phyloP scores from a whole-genome alignment of 2,113 vertebrate genomes.

The Columba janthina region DNA sequence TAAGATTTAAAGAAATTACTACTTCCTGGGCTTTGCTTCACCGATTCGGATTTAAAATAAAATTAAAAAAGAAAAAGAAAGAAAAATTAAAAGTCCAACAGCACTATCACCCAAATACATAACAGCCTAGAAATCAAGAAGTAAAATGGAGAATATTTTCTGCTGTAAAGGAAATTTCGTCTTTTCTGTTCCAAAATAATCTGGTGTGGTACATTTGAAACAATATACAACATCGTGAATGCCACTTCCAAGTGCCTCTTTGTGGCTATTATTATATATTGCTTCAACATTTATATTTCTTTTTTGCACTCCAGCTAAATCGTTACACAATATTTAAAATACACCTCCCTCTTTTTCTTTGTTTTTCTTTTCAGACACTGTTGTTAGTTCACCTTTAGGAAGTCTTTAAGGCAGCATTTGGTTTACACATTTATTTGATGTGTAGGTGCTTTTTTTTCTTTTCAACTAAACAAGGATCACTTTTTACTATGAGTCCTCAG shows the following conservation, averaged over 20 bases:
- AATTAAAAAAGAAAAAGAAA: background rate
- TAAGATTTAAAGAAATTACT: constrained; percentile 64
- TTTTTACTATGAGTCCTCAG: background rate
- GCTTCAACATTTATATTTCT: background rate
- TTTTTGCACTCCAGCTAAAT: constrained; percentile 47
- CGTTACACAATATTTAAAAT: background rate
- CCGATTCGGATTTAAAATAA: constrained; percentile 21
- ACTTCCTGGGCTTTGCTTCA: constrained; percentile 13
- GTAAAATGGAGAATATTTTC: constrained; percentile 47
- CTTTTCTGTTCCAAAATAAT: constrained; percentile 24
- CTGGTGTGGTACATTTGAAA: constrained; percentile 3
- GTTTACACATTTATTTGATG: background rate
- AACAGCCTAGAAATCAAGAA: constrained; percentile 40
- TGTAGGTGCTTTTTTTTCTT: background rate
- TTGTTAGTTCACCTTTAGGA: background rate
- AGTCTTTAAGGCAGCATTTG: background rate
- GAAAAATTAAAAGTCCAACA: background rate
- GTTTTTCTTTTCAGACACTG: background rate
- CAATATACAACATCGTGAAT: background rate
- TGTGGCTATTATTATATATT: constrained; percentile 14
- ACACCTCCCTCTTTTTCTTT: background rate
- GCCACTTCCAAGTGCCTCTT: constrained; percentile 34
- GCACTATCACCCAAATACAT: background rate
- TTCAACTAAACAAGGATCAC: background rate
- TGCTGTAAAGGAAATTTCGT: constrained; percentile 6